phyloP scores from a whole-genome alignment of 2,113 vertebrate species.

The Hemichromis elongatus region DNA sequence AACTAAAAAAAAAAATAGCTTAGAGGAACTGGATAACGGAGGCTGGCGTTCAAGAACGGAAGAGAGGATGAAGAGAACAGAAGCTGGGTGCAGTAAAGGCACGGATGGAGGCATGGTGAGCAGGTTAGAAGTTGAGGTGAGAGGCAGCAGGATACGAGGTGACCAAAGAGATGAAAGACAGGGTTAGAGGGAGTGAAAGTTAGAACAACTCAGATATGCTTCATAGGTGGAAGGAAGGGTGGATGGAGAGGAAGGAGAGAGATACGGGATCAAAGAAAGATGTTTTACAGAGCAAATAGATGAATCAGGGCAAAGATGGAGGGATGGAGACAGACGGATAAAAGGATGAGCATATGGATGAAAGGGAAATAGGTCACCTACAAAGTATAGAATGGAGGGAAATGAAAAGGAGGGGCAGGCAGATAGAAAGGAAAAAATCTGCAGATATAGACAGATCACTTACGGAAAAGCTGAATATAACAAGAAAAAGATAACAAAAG shows the following conservation, averaged over 20 bases:
- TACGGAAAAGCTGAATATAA: background rate
- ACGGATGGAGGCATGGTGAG: constrained; percentile 26
- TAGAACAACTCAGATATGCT: constrained; percentile 3
- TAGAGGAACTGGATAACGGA: background rate
- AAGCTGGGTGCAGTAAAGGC: constrained; percentile 15
- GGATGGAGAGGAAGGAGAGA: background rate
- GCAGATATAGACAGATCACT: background rate
- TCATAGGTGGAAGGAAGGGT: background rate
- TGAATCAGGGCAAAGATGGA: background rate
- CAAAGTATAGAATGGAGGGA: background rate
- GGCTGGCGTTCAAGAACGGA: background rate
- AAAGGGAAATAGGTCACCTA: background rate
- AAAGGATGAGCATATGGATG: background rate
- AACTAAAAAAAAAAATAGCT: background rate
- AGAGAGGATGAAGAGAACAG: constrained; percentile 7
- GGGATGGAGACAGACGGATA: background rate
- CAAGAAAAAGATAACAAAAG: background rate
- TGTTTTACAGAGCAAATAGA: background rate
- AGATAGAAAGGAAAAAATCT: background rate
- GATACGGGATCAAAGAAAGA: background rate
- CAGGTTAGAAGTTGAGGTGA: constrained; percentile 50
- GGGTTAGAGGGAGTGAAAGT: constrained; percentile 10
- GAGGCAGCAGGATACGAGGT: constrained; percentile 39
- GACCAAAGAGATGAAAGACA: constrained; percentile 49
- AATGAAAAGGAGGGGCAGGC: background rate